A percentile compares a stretch with the other conserved stretches of the same genome.
Evolutionary conservation across 2,113 vertebrate genomes (phyloP).

Genomic region (Hiodon tergisus): DNA sequence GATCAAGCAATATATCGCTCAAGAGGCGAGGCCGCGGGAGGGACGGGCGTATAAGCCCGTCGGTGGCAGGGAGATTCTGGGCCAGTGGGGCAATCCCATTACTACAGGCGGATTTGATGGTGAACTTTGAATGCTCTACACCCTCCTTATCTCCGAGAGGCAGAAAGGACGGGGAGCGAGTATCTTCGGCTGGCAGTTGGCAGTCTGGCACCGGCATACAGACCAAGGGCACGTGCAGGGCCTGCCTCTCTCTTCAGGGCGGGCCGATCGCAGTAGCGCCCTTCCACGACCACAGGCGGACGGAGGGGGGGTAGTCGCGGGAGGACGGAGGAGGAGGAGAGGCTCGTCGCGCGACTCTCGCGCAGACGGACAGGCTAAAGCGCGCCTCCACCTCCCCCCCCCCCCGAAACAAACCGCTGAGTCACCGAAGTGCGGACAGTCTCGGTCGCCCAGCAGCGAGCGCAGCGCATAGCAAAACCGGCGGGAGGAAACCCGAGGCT

Average conservation of each 20-base stretch:
- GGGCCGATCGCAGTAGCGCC: no score
- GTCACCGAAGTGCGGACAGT: not conserved
- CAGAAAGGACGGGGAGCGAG: not conserved
- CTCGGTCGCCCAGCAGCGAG: not conserved
- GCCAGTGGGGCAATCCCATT: constrained; percentile 47
- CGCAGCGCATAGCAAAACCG: not conserved
- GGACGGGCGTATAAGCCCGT: constrained; percentile 19
- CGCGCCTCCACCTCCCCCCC: no score
- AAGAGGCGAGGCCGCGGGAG: constrained; percentile 6
- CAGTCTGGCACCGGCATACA: constrained; percentile 6
- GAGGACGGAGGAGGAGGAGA: no score
- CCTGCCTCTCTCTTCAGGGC: no score
- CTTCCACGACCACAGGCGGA: no score
- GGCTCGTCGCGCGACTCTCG: no score
- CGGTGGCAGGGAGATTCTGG: constrained; percentile 28
- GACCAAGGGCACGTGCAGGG: not conserved
- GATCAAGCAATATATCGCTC: no score
- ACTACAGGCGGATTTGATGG: constrained; percentile 26
- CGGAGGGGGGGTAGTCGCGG: no score
- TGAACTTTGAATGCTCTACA: constrained; percentile 21
- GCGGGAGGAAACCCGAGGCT: not conserved
- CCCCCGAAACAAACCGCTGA: no score
- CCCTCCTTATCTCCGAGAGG: not conserved
- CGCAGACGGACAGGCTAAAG: no score
- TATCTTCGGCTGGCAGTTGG: not conserved